These are phyloP conservation scores for Sinelater perroti DNA, from an alignment of 2,888 invertebrate genomes.

Conservation along the genomic window DNA sequence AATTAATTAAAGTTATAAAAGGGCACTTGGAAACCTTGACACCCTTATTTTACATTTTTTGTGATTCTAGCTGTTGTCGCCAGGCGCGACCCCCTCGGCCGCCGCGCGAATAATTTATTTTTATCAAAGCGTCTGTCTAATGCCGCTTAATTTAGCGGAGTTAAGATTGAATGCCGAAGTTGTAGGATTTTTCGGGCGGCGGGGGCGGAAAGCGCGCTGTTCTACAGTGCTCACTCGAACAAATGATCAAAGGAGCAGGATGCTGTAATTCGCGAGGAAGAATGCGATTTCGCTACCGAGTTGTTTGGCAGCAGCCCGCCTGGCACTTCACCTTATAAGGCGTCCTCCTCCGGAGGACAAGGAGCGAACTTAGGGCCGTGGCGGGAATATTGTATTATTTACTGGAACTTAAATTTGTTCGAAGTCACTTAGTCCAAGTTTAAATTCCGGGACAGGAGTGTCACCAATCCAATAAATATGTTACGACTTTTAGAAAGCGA, in stretches of 20 bases:
- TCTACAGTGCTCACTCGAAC: not conserved
- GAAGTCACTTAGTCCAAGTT: constrained; percentile 20
- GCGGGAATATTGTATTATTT: constrained; percentile 19
- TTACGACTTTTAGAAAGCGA: constrained; percentile 13
- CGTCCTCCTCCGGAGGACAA: constrained; percentile 13
- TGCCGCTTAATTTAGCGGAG: not conserved
- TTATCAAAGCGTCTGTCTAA: not conserved
- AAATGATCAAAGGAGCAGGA: constrained; percentile 16
- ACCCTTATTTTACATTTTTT: constrained; percentile 17
- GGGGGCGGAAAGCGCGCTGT: constrained; percentile 5
- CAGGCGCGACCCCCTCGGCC: not conserved
- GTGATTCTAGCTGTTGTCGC: not conserved
- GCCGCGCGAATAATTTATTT: not conserved
- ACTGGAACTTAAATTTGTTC: constrained; percentile 17
- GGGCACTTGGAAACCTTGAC: constrained; percentile 2
- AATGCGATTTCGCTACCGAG: constrained; percentile 12
- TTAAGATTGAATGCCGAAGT: not conserved
- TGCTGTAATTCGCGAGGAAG: constrained; percentile 12
- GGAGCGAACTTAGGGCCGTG: constrained; percentile 13
- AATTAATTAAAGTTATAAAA: constrained; percentile 11
- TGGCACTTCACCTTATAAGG: constrained; percentile 15
- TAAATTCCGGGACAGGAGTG: constrained; percentile 16
- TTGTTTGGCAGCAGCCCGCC: constrained; percentile 15
- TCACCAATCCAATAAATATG: constrained; percentile 20
- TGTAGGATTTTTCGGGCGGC: not conserved